Conservation (phyloP, 2,113 vertebrate genomes). For the Saccopteryx bilineata region DNA sequence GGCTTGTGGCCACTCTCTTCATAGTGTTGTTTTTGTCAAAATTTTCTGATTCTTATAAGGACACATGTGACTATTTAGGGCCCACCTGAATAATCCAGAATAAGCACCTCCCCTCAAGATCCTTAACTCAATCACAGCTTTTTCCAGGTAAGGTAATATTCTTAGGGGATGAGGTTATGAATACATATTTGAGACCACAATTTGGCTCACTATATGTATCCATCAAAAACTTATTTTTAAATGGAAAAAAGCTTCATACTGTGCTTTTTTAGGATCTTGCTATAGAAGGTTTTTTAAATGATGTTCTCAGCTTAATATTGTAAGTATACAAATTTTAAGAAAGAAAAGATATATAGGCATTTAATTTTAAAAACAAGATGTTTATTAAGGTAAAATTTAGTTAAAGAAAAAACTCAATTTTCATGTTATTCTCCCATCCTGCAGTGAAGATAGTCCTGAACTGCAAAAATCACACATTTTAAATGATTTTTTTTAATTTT, state of each 20-base stretch:
- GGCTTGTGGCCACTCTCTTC: background rate
- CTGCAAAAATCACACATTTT: background rate
- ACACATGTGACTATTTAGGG: background rate
- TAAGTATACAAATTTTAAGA: background rate
- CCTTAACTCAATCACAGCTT: background rate
- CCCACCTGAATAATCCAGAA: background rate
- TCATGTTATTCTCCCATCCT: background rate
- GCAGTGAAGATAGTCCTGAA: background rate
- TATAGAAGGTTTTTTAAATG: constrained; percentile 7
- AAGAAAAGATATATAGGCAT: background rate
- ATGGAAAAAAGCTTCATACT: background rate
- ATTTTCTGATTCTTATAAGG: background rate
- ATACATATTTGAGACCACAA: background rate
- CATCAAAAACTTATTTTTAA: background rate
- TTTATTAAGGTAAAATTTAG: background rate
- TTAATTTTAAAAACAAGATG: background rate
- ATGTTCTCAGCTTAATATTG: background rate
- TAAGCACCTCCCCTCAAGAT: background rate
- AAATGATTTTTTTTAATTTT: background rate
- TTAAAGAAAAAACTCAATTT: background rate
- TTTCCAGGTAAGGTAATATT: background rate
- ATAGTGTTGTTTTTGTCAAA: background rate
- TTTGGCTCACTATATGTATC: background rate
- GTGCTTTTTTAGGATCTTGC: background rate
- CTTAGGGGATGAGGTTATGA: background rate